Conservation (phyloP, 64 coral and sea anemone genomes). For the Stylophora pistillata region DNA sequence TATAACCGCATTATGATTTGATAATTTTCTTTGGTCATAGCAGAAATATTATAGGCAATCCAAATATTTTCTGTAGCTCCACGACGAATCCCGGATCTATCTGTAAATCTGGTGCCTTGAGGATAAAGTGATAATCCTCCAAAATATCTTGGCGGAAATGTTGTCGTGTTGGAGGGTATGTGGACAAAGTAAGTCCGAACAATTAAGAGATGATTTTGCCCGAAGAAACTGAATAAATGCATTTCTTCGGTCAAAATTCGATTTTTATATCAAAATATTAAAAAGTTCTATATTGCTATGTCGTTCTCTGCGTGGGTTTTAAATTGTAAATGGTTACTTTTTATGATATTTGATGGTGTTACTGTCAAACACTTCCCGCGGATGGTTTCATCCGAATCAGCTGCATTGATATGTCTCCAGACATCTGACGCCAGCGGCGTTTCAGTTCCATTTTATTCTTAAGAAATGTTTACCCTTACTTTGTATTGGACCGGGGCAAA, state of each 20-base stretch:
- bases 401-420: not conserved
- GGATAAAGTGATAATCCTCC: too few relatives aligned
- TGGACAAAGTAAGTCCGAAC: too few relatives aligned
- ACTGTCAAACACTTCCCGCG: not conserved
- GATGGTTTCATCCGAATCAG: not conserved
- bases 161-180: too few relatives aligned
- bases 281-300: too few relatives aligned
- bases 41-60: not conserved
- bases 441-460: not conserved
- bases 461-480: not conserved
- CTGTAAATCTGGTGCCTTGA: not conserved
- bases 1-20: too few relatives aligned
- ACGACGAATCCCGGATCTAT: not conserved
- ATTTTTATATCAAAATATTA: too few relatives aligned
- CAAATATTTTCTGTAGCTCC: not conserved
- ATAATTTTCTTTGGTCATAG: too few relatives aligned
- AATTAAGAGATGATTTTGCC: too few relatives aligned
- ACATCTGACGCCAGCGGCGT: slow-evolving; percentile 14
- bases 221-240: too few relatives aligned
- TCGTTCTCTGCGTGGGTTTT: not conserved
- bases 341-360: not conserved
- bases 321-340: too few relatives aligned
- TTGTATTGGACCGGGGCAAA: not conserved
- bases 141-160: too few relatives aligned
- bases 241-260: too few relatives aligned